Evolutionary conservation across 1,140 invertebrate genomes (phyloP), one percentile per base, ranked within the genome.

Genomic region (Dendrolimus kikuchii): DNA sequence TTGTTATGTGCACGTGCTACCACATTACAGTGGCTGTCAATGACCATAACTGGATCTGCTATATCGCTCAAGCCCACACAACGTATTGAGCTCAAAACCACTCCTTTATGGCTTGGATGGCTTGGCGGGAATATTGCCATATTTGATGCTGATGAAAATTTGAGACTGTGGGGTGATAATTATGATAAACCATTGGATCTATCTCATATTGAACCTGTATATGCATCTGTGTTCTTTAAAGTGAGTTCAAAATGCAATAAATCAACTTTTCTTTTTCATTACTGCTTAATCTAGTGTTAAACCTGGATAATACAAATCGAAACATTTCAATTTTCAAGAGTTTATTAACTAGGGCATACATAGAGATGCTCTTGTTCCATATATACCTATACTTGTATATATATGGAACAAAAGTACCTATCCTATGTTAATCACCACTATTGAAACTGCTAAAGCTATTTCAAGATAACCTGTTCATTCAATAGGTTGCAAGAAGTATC

Each of bases 181-280:
- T 93, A 94, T 1, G 94, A 96, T n/a, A 94, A 96, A 83, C 90
- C 91, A 39, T 82, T 96, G 47, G 95, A 98, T 81, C 87, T 97
- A 59, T 93, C 93, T 40, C 91, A 92, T 64, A 93, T 96, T 8
- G 93, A 95, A 53, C 89, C 99, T 40, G 95, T 98, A 0, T 99
- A 98, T 81, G 92, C 93, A 38, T 96, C 95, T 38, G 95, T 95
- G 65, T 95, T 97, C 87, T 99, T 98, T 72, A 98, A 99, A 86
- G 90, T 90, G 75, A 38, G 36, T 51, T 43, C 46, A 47, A 10
- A 47, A 10, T 36, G 5, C 1, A 23, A 23, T 23, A 23, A 23
- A 23, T 2, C 23, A n/a, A n/a, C n/a, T n/a, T n/a, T 23, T 23
- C 1, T 23, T 23, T 23, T 23, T 23, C 1, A 23, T 23, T 23